Percentiles rank a stretch among this genome's conserved stretches.
These are phyloP conservation scores for Phorcus lineatus DNA, from an alignment of 2,888 invertebrate genomes.

Conservation along the genomic window DNA sequence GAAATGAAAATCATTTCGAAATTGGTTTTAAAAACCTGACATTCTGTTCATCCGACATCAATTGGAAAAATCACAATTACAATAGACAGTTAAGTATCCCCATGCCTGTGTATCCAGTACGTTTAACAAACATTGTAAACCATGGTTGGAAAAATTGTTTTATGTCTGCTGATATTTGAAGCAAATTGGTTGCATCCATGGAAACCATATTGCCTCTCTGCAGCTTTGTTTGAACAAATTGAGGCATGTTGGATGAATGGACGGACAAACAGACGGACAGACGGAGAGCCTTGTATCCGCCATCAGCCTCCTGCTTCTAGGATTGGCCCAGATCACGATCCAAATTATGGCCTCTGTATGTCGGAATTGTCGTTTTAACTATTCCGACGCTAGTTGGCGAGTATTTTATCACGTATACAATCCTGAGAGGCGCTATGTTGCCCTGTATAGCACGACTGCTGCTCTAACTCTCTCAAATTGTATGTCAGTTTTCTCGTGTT, in stretches of 20 bases:
- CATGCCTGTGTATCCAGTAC: no score
- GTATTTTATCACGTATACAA: slow-evolving; percentile 27
- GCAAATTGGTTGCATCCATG: no score
- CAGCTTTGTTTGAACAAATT: background rate
- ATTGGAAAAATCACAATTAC: no score
- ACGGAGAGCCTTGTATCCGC: background rate
- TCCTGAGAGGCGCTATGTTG: background rate
- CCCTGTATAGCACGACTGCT: slow-evolving; percentile 20
- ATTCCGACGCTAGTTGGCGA: slow-evolving; percentile 10
- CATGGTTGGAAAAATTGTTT: no score
- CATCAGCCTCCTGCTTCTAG: background rate
- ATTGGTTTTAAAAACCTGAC: no score
- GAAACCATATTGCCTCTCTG: background rate
- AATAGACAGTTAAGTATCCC: no score
- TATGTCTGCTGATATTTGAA: no score
- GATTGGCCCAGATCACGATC: background rate
- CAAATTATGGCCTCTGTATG: slow-evolving; percentile 25
- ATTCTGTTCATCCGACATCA: no score
- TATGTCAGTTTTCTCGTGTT: slow-evolving; percentile 26
- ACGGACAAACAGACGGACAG: slow-evolving; percentile 5
- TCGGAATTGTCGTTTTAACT: slow-evolving; percentile 25
- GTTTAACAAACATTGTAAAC: no score
- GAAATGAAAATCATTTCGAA: no score
- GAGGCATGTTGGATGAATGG: background rate
- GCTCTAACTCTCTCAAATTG: slow-evolving; percentile 21